Evolutionary conservation across 1,140 invertebrate genomes (phyloP), one percentile per base, ranked within the genome.

Genomic region (Zeugodacus cucurbitae): DNA sequence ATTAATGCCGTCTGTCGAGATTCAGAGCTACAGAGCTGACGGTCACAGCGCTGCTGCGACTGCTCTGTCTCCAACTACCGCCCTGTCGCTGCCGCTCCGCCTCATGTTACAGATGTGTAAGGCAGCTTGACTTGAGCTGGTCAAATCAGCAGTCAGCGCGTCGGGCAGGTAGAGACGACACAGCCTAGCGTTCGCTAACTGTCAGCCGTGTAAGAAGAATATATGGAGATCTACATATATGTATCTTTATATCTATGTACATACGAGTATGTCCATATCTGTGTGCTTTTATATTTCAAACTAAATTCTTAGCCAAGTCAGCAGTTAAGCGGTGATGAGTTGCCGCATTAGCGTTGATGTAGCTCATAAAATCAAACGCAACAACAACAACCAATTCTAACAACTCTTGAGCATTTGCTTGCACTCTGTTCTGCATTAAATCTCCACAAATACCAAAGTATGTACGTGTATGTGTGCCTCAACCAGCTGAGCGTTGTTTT

Each of bases 301-400:
- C 62, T 32, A 67, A 32, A 67, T 14, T 32, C 62, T 67, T 34
- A 34, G 17, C 26, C 62, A 67, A 67, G 62, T 67, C 17, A 67
- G 62, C 29, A 67, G 62, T 67, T 67, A 67, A 67, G 62, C 62
- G 29, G 62, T 67, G 62, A 67, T 67, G 62, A 67, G 62, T 67
- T 67, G 62, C 62, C 62, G 62, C 62, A 67, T 67, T 67, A 67
- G 62, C 62, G 62, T 67, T 67, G 62, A 67, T 67, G 62, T 67
- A 67, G 29, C 62, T 34, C 62, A 67, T 67, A 67, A 67, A 67
- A 67, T 67, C 26, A 67, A 67, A 29, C 29, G 14, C 29, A 34
- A 20, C 26, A 67, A 32, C 26, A 67, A 29, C 26, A 29, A 67
- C 29, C 29, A 34, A 29, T 17, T 54, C 48, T 20, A 54, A 29